Evolutionary conservation across 2,113 vertebrate species (phyloP), one percentile per base, ranked within the genome.

Genomic region (Triplophysa tibetana): DNA sequence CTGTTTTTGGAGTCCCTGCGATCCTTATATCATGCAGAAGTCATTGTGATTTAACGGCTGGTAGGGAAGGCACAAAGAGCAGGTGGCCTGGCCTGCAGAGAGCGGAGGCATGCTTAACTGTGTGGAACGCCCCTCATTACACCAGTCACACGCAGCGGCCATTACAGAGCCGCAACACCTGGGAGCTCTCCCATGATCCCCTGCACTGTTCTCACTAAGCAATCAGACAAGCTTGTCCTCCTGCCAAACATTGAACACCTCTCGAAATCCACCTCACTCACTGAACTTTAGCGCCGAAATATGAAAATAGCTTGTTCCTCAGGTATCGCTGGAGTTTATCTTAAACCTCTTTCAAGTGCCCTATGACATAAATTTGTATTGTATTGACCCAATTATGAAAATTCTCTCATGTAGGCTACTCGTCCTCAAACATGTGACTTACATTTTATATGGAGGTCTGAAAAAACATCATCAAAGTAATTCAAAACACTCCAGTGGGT

Each of bases 41-140:
- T 73, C 70, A 65, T 72, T 8, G 63, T 81, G 75, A 82, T 84
- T 78, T 84, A 87, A 82, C 70, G 72, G 56, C 72, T 70, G 74
- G 13, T 50, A 75, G 64, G 81, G 43, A 70, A 80, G 75, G 60
- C 69, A 58, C 81, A 29, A 64, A 72, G 83, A 82, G 76, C 84
- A 84, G 81, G 78, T 79, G 81, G 81, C 21, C 56, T 12, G 73
- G 66, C 77, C 73, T 76, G 58, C 58, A 26, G 64, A 64, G 79
- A 77, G 76, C 75, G n/a, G 41, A 24, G 70, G 68, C 70, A 81
- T 9, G 29, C 66, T 56, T 85, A 85, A 88, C 84, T 72, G 75
- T 10, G 79, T 74, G 81, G 81, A 88, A 87, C 82, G 45, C 45
- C 76, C 81, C 77, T 83, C 84, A 84, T 85, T 88, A 85, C 68